Conservation (phyloP, 2,797 vertebrate species). For the Parauchenoglanis punctatus region DNA sequence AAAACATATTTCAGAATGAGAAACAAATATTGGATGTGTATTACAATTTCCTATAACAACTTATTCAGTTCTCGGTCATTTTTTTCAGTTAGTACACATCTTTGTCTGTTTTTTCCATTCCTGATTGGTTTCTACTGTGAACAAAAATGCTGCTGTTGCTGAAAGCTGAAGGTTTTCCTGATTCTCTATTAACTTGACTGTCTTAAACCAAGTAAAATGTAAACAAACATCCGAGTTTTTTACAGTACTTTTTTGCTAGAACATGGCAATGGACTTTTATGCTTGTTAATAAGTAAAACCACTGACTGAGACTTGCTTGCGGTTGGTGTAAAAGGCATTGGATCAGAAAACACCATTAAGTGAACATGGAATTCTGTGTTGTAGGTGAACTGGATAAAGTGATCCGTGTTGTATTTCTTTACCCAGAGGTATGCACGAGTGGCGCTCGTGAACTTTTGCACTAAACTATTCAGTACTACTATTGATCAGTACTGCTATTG, state of each 20-base stretch:
- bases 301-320: neutral
- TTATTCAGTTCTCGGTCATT: neutral
- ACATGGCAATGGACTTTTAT: neutral
- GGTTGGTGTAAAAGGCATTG: neutral
- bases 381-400: neutral
- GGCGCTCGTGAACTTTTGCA: neutral
- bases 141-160: neutral
- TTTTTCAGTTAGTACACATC: too few species aligned
- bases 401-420: neutral
- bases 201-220: too few species aligned
- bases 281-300: neutral
- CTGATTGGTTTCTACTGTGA: neutral
- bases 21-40: neutral
- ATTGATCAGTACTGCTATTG: neutral
- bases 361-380: neutral
- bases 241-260: neutral
- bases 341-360: neutral
- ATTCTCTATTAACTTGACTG: neutral
- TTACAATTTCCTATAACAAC: neutral
- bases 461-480: too few species aligned
- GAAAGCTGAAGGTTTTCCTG: neutral
- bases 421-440: neutral
- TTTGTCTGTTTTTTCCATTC: neutral
- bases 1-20: neutral
- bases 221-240: too few species aligned